Evolutionary conservation across 2,113 vertebrate genomes (phyloP).

Genomic region (Cyrtonyx montezumae): DNA sequence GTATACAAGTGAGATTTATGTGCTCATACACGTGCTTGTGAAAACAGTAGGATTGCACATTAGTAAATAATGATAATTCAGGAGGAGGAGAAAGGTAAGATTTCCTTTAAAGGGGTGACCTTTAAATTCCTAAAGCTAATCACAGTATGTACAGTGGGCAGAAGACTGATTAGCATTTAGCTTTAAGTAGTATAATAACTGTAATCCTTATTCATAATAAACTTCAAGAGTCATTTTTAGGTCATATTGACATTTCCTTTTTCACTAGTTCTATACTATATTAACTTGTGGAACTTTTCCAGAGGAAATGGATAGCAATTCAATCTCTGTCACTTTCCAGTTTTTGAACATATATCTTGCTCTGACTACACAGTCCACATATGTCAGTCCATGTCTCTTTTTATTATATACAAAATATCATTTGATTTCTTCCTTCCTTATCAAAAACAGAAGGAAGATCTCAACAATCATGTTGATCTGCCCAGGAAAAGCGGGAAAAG

Average conservation of each 20-base stretch:
- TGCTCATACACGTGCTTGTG: not conserved
- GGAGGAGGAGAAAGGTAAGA: not conserved
- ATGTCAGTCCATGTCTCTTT: not conserved
- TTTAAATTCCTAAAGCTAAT: not conserved
- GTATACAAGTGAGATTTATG: not conserved
- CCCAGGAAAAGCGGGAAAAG: not conserved
- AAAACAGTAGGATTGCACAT: not conserved
- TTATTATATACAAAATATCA: not conserved
- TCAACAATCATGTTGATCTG: not conserved
- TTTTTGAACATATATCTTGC: not conserved
- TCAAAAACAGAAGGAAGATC: not conserved
- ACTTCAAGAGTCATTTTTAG: not conserved
- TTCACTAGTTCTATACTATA: not conserved
- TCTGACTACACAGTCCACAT: too few relatives aligned
- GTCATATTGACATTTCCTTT: not conserved
- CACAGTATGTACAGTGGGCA: not conserved
- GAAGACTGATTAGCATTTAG: not conserved
- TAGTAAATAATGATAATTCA: not conserved
- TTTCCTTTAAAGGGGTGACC: not conserved
- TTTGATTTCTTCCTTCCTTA: not conserved
- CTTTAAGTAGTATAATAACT: not conserved
- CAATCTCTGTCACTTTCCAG: not conserved
- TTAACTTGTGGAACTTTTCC: not conserved
- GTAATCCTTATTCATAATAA: not conserved
- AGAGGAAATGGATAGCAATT: not conserved